These are phyloP conservation scores for Esox lucius DNA, from an alignment of 2,797 vertebrate species.

Conservation along the genomic window DNA sequence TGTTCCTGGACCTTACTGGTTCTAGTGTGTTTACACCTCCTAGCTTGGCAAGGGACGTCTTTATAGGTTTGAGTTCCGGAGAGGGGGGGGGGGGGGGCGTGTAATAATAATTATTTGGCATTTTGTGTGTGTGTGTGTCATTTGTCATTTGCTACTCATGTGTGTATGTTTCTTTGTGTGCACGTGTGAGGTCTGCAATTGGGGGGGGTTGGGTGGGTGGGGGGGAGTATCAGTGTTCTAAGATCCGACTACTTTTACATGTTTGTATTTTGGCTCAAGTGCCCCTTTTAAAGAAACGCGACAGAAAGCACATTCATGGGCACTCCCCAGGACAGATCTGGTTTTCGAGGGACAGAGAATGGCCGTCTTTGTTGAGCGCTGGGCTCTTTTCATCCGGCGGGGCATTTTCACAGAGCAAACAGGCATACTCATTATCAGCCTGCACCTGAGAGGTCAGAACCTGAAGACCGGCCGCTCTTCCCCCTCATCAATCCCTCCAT, in stretches of 20 bases:
- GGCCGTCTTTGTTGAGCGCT: conserved; percentile 87
- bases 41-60: conserved; percentile 87
- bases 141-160: too few species aligned
- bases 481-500: conserved; percentile 32
- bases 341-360: conserved; percentile 86
- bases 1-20: conserved; percentile 90
- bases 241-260: conserved; percentile 71
- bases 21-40: conserved; percentile 86
- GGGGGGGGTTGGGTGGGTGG: too few species aligned
- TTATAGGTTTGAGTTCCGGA: conserved; percentile 84
- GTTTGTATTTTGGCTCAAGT: conserved; percentile 80
- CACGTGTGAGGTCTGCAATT: conserved; percentile 66
- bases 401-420: conserved; percentile 86
- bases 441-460: conserved; percentile 98
- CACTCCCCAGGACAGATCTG: conserved; percentile 73
- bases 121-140: conserved; percentile 69
- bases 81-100: conserved; percentile 79
- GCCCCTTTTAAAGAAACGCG: conserved; percentile 76
- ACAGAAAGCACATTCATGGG: conserved; percentile 80
- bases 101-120: conserved; percentile 80
- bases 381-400: conserved; percentile 82
- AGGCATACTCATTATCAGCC: conserved; percentile 95
- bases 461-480: conserved; percentile 77
- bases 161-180: conserved; percentile 48
- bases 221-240: conserved; percentile 45